Evolutionary conservation across 2,888 invertebrate species (phyloP).

Genomic region (Pollenia griseotomentosa): DNA sequence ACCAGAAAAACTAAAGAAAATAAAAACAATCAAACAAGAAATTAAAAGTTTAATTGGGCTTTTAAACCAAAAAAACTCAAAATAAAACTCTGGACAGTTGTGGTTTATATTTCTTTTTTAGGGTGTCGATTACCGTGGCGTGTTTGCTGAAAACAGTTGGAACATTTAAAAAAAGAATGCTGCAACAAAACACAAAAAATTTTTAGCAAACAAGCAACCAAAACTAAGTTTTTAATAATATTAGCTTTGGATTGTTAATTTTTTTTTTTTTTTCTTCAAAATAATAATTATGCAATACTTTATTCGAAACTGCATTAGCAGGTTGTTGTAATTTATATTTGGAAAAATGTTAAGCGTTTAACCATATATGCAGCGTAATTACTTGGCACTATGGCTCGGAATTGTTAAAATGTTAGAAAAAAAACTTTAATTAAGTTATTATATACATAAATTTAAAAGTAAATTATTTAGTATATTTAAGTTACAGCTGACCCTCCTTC

Average conservation of each 20-base stretch:
- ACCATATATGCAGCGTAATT: constrained; percentile 22
- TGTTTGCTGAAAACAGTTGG: neutral
- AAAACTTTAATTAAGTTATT: constrained; percentile 8
- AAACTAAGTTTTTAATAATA: constrained; percentile 32
- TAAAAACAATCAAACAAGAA: neutral
- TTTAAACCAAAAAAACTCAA: neutral
- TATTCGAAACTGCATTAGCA: constrained; percentile 44
- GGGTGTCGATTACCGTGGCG: neutral
- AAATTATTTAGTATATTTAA: neutral
- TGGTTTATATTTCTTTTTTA: neutral
- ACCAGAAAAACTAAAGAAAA: neutral
- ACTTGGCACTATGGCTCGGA: constrained; percentile 39
- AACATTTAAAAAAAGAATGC: constrained; percentile 24
- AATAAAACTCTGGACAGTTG: neutral
- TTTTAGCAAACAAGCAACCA: neutral
- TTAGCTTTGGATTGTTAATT: constrained; percentile 29
- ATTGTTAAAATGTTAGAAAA: neutral
- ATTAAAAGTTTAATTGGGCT: constrained; percentile 2
- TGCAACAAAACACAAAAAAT: constrained; percentile 12
- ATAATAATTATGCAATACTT: constrained; percentile 60
- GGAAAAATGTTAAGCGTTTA: constrained; percentile 28
- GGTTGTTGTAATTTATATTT: constrained; percentile 52
- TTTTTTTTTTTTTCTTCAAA: constrained; percentile 8
- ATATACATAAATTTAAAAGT: neutral
- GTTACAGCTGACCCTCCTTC: too few relatives aligned